These are phyloP conservation scores for Struthio camelus DNA, from an alignment of 2,113 vertebrate genomes.

Conservation along the genomic window DNA sequence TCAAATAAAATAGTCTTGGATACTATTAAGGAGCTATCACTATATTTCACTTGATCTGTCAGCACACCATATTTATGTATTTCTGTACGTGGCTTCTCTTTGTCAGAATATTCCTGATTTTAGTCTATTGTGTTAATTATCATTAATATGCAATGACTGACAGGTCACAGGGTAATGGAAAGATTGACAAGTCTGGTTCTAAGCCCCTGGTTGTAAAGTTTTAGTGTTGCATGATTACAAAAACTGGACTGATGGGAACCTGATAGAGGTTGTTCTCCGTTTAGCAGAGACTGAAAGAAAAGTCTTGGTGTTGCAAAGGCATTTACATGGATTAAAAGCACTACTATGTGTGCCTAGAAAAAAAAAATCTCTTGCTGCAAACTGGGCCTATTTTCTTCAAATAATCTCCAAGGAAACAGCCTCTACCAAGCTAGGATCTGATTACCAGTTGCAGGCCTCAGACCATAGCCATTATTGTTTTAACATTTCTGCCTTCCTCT, in stretches of 20 bases:
- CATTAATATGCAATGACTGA: neutral
- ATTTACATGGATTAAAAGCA: constrained; percentile 36
- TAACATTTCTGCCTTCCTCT: constrained; percentile 78
- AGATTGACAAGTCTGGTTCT: neutral
- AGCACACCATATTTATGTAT: neutral
- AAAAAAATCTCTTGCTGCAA: constrained; percentile 54
- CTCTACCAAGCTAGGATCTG: constrained; percentile 71
- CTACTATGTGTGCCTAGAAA: constrained; percentile 38
- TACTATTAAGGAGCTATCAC: neutral
- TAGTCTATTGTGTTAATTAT: neutral
- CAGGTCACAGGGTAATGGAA: neutral
- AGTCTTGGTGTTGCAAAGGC: constrained; percentile 42
- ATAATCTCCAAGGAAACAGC: constrained; percentile 78
- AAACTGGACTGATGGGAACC: neutral
- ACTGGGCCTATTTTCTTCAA: constrained; percentile 77
- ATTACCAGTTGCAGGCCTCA: constrained; percentile 77
- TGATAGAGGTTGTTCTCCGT: neutral
- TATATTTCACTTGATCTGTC: neutral
- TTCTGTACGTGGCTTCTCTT: neutral
- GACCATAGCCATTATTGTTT: constrained; percentile 82
- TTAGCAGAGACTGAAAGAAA: neutral
- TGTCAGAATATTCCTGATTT: neutral
- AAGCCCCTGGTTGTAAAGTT: neutral
- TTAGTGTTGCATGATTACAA: neutral
- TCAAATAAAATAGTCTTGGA: neutral